Evolutionary conservation across 2,888 invertebrate genomes (phyloP).

Genomic region (Chaetogeoica ovagalla): DNA sequence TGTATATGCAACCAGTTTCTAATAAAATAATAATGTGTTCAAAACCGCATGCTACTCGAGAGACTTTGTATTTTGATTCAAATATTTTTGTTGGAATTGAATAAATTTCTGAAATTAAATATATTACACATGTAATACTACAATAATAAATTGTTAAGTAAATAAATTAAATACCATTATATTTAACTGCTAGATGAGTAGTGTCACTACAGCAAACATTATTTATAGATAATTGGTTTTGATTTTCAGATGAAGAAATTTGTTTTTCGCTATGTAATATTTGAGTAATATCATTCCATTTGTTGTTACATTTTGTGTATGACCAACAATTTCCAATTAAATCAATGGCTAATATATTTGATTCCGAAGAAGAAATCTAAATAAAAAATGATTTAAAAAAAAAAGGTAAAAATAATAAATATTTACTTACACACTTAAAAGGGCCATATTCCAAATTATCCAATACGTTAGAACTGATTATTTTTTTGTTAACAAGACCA

Average conservation of each 20-base stretch:
- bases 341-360: conserved; percentile 55
- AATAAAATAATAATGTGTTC: conserved; percentile 79
- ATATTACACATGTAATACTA: background rate
- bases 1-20: conserved; percentile 72
- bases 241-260: conserved; percentile 29
- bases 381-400: too few species aligned
- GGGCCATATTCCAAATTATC: conserved; percentile 13
- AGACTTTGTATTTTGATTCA: conserved; percentile 63
- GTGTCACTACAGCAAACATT: conserved; percentile 62
- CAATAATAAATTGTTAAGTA: background rate
- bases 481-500: conserved; percentile 34
- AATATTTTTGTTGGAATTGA: conserved; percentile 67
- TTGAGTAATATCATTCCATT: conserved; percentile 55
- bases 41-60: conserved; percentile 74
- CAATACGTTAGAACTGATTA: conserved; percentile 18
- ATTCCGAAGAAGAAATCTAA: conserved; percentile 55
- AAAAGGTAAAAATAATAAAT: background rate
- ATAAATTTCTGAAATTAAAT: conserved; percentile 63
- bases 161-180: conserved; percentile 55
- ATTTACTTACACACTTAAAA: conserved; percentile 43
- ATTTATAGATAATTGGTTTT: conserved; percentile 58
- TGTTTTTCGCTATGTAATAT: conserved; percentile 54
- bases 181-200: conserved; percentile 62
- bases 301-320: conserved; percentile 45
- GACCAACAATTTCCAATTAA: conserved; percentile 56